Conservation (phyloP, 2,888 invertebrate species). For the Lordiphosa fenestrarum region DNA sequence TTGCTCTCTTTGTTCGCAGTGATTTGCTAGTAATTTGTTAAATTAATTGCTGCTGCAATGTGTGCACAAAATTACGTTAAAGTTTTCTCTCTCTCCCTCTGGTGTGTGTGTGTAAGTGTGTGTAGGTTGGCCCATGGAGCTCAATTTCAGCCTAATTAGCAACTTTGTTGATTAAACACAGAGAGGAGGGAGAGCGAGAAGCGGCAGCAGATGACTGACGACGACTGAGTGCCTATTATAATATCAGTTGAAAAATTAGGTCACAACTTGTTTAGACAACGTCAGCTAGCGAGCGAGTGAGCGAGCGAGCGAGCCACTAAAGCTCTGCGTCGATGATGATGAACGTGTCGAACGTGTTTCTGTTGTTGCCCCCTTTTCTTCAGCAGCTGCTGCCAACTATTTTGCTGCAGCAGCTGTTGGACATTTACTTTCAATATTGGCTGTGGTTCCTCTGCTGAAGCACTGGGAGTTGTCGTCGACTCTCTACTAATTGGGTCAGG, state of each 20-base stretch:
- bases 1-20: neutral
- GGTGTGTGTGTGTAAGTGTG: too few species aligned
- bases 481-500: conserved; percentile 23
- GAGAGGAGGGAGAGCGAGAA: conserved; percentile 6
- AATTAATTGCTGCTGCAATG: conserved; percentile 8
- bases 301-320: neutral
- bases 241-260: conserved; percentile 70
- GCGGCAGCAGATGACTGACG: conserved; percentile 8
- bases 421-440: conserved; percentile 67
- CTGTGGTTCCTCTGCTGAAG: conserved; percentile 22
- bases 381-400: conserved; percentile 34
- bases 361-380: conserved; percentile 2
- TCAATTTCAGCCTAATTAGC: conserved; percentile 69
- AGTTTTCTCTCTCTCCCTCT: neutral
- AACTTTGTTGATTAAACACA: conserved; percentile 55
- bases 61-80: conserved; percentile 40
- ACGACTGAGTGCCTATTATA: conserved; percentile 33
- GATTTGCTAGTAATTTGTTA: conserved; percentile 11
- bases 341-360: conserved; percentile 71
- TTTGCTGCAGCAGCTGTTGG: conserved; percentile 58
- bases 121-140: conserved; percentile 20
- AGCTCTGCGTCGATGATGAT: conserved; percentile 38
- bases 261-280: conserved; percentile 48
- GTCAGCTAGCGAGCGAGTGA: conserved; percentile 1
- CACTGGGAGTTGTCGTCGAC: neutral